Percentiles rank a stretch among this genome's conserved stretches.
Conservation (phyloP, 2,113 vertebrate genomes). For the Thalassarche chlororhynchos region DNA sequence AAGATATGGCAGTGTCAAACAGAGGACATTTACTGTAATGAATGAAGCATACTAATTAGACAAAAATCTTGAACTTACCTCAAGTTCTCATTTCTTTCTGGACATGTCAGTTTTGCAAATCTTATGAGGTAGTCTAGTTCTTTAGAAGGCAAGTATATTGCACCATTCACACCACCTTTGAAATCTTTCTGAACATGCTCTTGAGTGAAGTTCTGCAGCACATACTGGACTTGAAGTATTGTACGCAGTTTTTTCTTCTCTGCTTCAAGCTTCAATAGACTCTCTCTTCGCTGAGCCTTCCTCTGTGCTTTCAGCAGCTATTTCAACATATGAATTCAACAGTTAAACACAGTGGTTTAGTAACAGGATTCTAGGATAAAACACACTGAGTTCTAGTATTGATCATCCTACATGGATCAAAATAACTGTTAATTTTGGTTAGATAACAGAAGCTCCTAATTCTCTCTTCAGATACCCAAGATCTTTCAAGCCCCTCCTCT, state of each 20-base stretch:
- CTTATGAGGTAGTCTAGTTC: slow-evolving; percentile 87
- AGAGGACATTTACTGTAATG: background rate
- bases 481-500: background rate
- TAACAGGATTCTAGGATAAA: background rate
- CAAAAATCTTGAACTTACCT: slow-evolving; percentile 74
- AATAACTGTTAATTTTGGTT: background rate
- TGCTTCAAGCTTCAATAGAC: slow-evolving; percentile 77
- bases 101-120: slow-evolving; percentile 84
- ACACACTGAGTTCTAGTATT: background rate
- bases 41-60: background rate
- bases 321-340: background rate
- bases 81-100: slow-evolving; percentile 79
- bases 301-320: slow-evolving; percentile 91
- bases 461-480: background rate
- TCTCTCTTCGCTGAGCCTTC: slow-evolving; percentile 84
- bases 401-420: background rate
- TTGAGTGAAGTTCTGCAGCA: slow-evolving; percentile 85
- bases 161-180: slow-evolving; percentile 79
- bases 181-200: slow-evolving; percentile 87
- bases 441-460: background rate
- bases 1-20: background rate
- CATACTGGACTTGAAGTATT: slow-evolving; percentile 88
- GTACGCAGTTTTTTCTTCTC: slow-evolving; percentile 85
- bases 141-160: slow-evolving; percentile 80
- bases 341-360: background rate